Conservation (phyloP, 2,888 invertebrate genomes). For the Noctua pronuba region DNA sequence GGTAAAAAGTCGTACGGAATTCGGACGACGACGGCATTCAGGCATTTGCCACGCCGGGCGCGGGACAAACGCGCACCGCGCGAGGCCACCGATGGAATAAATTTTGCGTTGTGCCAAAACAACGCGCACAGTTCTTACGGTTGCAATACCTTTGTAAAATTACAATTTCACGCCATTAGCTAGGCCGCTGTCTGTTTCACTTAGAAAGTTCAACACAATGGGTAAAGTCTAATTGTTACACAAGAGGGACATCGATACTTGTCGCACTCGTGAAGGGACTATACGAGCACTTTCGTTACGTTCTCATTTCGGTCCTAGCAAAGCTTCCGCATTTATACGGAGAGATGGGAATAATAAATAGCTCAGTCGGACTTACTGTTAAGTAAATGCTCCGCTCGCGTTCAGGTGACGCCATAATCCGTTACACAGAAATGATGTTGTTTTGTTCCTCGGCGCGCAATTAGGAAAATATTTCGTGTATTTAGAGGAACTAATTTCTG, state of each 20-base stretch:
- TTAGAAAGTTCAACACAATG: constrained; percentile 85
- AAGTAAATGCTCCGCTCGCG: constrained; percentile 58
- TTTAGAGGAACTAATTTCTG: constrained; percentile 78
- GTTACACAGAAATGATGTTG: constrained; percentile 72
- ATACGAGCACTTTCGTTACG: constrained; percentile 59
- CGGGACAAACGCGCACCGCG: constrained; percentile 50
- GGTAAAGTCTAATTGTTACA: constrained; percentile 79
- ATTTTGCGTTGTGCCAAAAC: constrained; percentile 68
- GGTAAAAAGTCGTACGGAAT: constrained; percentile 68
- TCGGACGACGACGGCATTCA: constrained; percentile 68
- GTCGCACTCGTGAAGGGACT: constrained; percentile 69
- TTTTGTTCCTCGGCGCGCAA: constrained; percentile 77
- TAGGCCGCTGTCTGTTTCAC: constrained; percentile 76
- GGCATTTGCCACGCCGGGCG: constrained; percentile 77
- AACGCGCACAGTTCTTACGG: constrained; percentile 47
- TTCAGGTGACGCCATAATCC: constrained; percentile 67
- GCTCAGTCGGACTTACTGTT: constrained; percentile 51
- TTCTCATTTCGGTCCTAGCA: constrained; percentile 58
- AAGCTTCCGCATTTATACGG: constrained; percentile 56
- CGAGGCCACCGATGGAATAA: constrained; percentile 67
- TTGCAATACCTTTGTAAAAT: constrained; percentile 76
- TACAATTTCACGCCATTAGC: constrained; percentile 80
- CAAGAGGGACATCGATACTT: constrained; percentile 78
- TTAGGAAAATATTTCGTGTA: constrained; percentile 84
- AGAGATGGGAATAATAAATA: constrained; percentile 64